These are phyloP conservation scores for Meloe dianella DNA, from an alignment of 2,888 invertebrate species.

Conservation along the genomic window DNA sequence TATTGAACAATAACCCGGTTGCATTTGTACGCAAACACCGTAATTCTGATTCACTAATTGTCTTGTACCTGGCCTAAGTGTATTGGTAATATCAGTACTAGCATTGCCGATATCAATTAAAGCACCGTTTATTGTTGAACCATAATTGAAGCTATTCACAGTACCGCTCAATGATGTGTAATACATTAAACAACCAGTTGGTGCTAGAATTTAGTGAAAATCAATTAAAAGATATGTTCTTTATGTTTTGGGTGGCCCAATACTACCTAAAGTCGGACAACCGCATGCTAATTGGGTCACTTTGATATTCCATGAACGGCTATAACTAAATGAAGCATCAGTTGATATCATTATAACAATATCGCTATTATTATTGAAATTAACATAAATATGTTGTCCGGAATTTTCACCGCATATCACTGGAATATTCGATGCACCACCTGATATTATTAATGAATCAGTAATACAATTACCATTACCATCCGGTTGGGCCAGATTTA, in stretches of 20 bases:
- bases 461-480: slow-evolving; percentile 74
- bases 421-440: slow-evolving; percentile 72
- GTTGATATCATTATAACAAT: slow-evolving; percentile 74
- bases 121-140: slow-evolving; percentile 58
- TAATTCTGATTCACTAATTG: slow-evolving; percentile 76
- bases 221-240: no score
- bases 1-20: slow-evolving; percentile 75
- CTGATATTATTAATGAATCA: slow-evolving; percentile 74
- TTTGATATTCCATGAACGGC: slow-evolving; percentile 77
- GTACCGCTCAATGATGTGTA: slow-evolving; percentile 68
- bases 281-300: slow-evolving; percentile 76
- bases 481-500: slow-evolving; percentile 75
- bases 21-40: slow-evolving; percentile 78
- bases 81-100: slow-evolving; percentile 23
- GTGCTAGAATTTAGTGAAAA: slow-evolving; percentile 71
- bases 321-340: slow-evolving; percentile 65
- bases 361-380: slow-evolving; percentile 72
- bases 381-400: slow-evolving; percentile 79
- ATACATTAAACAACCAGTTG: slow-evolving; percentile 80
- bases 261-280: slow-evolving; percentile 69
- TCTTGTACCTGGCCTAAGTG: slow-evolving; percentile 65
- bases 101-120: slow-evolving; percentile 25
- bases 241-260: no score
- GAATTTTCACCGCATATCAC: slow-evolving; percentile 84
- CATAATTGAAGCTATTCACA: slow-evolving; percentile 79